Evolutionary conservation across 2,113 vertebrate species (phyloP).

Genomic region (Trogon surrucura): DNA sequence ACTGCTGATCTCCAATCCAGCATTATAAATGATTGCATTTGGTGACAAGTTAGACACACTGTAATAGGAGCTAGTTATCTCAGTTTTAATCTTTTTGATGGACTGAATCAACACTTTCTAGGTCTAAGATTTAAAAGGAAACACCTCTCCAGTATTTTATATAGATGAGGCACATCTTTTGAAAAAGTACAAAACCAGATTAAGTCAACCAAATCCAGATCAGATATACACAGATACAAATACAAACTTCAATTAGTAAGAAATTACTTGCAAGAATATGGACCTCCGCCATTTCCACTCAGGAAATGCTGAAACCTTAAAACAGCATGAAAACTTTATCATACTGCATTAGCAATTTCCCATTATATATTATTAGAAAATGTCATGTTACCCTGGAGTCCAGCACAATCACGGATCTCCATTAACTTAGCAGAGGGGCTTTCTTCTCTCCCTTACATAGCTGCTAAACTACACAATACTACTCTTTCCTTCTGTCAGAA

Average conservation of each 20-base stretch:
- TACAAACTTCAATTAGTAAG: not conserved
- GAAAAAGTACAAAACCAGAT: not conserved
- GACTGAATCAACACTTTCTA: not conserved
- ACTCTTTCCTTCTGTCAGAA: conserved; percentile 34
- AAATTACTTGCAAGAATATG: not conserved
- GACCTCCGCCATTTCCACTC: not conserved
- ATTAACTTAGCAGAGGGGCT: conserved; percentile 32
- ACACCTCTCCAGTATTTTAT: not conserved
- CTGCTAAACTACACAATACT: conserved; percentile 31
- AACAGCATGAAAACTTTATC: conserved; percentile 37
- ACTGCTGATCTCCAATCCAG: not conserved
- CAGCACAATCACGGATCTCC: conserved; percentile 30
- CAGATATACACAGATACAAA: not conserved
- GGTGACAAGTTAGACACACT: not conserved
- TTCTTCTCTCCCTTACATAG: conserved; percentile 28
- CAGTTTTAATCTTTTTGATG: not conserved
- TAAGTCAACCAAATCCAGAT: not conserved
- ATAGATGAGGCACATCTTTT: not conserved
- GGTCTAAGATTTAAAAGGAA: not conserved
- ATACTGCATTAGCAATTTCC: not conserved
- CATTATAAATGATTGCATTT: not conserved
- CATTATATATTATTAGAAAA: conserved; percentile 6
- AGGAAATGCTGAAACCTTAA: not conserved
- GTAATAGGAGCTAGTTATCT: not conserved
- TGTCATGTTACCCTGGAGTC: conserved; percentile 26